Conservation (phyloP, 2,888 invertebrate species). For the Pammene fasciana region DNA sequence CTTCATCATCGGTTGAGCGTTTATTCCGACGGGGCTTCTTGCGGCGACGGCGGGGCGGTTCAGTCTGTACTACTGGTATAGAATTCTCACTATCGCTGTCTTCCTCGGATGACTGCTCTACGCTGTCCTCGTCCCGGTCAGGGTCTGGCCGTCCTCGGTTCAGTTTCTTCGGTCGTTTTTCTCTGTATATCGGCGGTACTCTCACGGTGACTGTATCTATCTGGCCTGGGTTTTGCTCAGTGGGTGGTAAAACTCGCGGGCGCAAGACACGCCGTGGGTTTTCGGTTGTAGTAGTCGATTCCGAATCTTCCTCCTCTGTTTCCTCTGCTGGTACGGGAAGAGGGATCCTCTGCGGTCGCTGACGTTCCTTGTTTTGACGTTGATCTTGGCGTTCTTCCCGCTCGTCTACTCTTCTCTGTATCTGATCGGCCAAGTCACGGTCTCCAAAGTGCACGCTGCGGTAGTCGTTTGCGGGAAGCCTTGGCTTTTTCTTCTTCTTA, state of each 20-base stretch:
- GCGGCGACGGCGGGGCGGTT: conserved; percentile 63
- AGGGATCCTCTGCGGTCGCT: conserved; percentile 56
- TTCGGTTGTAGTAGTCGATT: conserved; percentile 75
- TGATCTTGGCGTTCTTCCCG: conserved; percentile 53
- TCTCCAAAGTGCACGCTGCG: conserved; percentile 76
- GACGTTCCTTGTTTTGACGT: conserved; percentile 58
- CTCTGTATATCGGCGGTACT: conserved; percentile 77
- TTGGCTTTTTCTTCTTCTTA: conserved; percentile 49
- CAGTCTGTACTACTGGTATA: conserved; percentile 55
- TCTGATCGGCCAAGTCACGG: conserved; percentile 59
- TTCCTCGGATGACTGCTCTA: conserved; percentile 46
- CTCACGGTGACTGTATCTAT: conserved; percentile 80
- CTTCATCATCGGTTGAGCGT: conserved; percentile 53
- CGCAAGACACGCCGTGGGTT: conserved; percentile 69
- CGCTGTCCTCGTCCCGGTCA: conserved; percentile 52
- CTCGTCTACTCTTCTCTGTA: conserved; percentile 49
- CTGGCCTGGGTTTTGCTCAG: conserved; percentile 77
- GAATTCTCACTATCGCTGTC: conserved; percentile 63
- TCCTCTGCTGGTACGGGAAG: conserved; percentile 47
- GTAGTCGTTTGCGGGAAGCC: conserved; percentile 65
- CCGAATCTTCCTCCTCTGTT: conserved; percentile 65
- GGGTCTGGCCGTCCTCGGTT: conserved; percentile 63
- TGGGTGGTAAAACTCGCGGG: conserved; percentile 76
- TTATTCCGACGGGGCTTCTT: conserved; percentile 64
- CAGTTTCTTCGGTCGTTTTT: conserved; percentile 73